A percentile compares a stretch with the other conserved stretches of the same genome.
Evolutionary conservation across 2,113 vertebrate genomes (phyloP).

Genomic region (Oreotragus oreotragus): DNA sequence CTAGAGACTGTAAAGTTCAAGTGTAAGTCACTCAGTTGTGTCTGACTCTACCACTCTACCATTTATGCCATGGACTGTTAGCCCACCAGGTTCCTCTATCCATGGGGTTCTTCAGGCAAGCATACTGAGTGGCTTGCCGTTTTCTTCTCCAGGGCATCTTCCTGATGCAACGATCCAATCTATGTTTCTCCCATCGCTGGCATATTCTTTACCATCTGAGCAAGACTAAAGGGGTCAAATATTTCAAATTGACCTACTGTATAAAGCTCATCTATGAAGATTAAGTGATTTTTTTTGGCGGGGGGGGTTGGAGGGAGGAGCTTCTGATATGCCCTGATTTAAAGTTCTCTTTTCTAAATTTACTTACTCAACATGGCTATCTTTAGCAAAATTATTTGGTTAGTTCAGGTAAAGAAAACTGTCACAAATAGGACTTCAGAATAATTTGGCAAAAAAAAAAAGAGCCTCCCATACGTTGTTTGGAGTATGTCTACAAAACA

Average conservation of each 20-base stretch:
- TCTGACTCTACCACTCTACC: background rate
- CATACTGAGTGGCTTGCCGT: background rate
- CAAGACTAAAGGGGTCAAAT: background rate
- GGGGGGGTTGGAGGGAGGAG: fast-evolving
- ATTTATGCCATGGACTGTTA: background rate
- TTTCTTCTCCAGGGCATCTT: background rate
- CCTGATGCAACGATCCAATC: background rate
- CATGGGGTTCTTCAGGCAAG: background rate
- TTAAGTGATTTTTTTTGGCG: too few relatives aligned
- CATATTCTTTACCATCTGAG: background rate
- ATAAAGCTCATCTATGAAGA: too few relatives aligned
- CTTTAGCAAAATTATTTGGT: background rate
- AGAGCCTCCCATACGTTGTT: background rate
- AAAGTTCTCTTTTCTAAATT: background rate
- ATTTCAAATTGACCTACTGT: background rate
- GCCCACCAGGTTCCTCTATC: background rate
- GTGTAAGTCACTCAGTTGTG: background rate
- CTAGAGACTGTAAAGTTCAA: background rate
- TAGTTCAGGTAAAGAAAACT: background rate
- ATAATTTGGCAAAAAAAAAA: slow-evolving; percentile 2
- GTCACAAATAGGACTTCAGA: background rate
- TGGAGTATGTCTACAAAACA: background rate
- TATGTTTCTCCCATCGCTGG: background rate
- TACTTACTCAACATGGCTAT: background rate
- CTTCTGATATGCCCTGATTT: background rate